Percentiles rank a stretch among this genome's conserved stretches.
These are phyloP conservation scores for Cricetomys ansorgei DNA, from an alignment of 2,113 vertebrate genomes.

Conservation along the genomic window DNA sequence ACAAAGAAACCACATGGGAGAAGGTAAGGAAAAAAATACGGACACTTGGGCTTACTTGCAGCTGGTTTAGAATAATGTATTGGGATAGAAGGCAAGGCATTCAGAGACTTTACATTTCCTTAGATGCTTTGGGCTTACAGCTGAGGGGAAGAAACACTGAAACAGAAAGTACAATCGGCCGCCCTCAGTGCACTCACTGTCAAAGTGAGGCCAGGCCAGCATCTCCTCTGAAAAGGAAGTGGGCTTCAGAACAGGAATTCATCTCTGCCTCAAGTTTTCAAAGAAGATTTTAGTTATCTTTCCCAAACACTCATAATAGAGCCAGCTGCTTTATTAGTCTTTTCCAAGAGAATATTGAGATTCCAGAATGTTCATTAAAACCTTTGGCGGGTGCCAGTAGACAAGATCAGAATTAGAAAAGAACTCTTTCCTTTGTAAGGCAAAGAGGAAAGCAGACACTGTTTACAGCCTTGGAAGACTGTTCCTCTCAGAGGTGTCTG, in stretches of 20 bases:
- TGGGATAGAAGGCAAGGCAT: neutral
- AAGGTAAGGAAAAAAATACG: neutral
- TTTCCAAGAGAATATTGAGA: constrained; percentile 61
- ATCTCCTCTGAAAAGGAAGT: neutral
- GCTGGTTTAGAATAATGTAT: neutral
- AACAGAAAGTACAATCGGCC: neutral
- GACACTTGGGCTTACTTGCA: neutral
- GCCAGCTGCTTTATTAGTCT: constrained; percentile 54
- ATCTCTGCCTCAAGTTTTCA: neutral
- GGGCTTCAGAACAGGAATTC: neutral
- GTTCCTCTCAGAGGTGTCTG: neutral
- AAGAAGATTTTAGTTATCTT: neutral
- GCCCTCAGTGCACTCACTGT: neutral
- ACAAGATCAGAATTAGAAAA: constrained; percentile 54
- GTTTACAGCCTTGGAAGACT: neutral
- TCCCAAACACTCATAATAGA: neutral
- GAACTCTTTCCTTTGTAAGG: constrained; percentile 19
- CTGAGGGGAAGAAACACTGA: neutral
- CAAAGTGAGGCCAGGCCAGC: neutral
- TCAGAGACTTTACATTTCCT: neutral
- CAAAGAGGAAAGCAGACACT: neutral
- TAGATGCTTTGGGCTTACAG: neutral
- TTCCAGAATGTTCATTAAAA: constrained; percentile 59
- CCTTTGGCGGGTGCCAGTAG: constrained; percentile 46
- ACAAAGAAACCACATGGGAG: neutral